These are phyloP conservation scores for Uloborus plumipes DNA, from an alignment of 2,888 invertebrate species.

Conservation along the genomic window DNA sequence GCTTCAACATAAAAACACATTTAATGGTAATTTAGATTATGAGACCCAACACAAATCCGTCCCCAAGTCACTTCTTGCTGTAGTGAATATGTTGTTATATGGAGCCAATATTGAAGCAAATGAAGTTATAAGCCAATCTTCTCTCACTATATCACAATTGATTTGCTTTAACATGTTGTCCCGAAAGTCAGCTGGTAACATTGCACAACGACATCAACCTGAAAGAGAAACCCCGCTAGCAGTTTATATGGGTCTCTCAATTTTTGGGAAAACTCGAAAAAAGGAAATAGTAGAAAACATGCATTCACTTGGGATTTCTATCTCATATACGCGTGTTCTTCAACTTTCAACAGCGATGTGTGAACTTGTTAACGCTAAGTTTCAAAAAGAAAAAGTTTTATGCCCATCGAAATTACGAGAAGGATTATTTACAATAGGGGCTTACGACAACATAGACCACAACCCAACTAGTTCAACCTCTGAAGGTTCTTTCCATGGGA, in stretches of 20 bases:
- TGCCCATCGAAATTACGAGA: slow-evolving; percentile 9
- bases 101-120: slow-evolving; percentile 12
- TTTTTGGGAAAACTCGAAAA: slow-evolving; percentile 1
- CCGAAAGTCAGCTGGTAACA: not conserved
- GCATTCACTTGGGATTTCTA: not conserved
- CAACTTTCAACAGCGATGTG: slow-evolving; percentile 12
- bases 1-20: slow-evolving; percentile 3
- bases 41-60: not conserved
- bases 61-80: not conserved
- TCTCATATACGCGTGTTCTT: not conserved
- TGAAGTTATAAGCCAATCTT: slow-evolving; percentile 5
- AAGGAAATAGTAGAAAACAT: not conserved
- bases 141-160: slow-evolving; percentile 12
- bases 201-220: not conserved
- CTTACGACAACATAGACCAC: slow-evolving; percentile 11
- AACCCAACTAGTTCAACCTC: slow-evolving; percentile 12
- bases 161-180: slow-evolving; percentile 4
- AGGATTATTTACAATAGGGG: not conserved
- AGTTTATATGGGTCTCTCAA: slow-evolving; percentile 3
- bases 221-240: not conserved
- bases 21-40: slow-evolving; percentile 9
- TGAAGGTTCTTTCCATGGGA: slow-evolving; percentile 6
- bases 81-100: slow-evolving; percentile 12
- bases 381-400: slow-evolving; percentile 1
- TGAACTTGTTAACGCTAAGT: slow-evolving; percentile 7